These are phyloP conservation scores for Mnemiopsis leidyi DNA, from an alignment of 37 sponge, comb jelly and placozoan species.

Conservation along the genomic window DNA sequence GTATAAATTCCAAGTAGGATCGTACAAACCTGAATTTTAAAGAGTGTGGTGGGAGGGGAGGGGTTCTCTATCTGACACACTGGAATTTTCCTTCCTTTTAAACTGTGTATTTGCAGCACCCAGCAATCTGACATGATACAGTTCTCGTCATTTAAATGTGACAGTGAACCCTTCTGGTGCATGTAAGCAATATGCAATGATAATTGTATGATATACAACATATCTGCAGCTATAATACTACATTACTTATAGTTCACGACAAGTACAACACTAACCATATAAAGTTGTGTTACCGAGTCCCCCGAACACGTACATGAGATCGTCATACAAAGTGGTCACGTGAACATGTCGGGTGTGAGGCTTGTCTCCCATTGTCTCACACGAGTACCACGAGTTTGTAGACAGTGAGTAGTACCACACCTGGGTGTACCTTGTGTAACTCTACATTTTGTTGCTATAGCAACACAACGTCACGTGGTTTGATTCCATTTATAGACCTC, in stretches of 20 bases:
- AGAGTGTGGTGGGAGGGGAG: background rate
- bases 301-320: constrained; percentile 15
- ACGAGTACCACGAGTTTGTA: background rate
- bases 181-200: no score
- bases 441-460: no score
- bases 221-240: no score
- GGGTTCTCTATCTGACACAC: background rate
- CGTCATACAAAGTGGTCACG: background rate
- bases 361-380: background rate
- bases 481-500: no score
- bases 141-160: background rate
- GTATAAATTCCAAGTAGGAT: background rate
- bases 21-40: background rate
- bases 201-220: no score
- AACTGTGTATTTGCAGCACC: constrained; percentile 53
- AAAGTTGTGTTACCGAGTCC: background rate
- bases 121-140: constrained; percentile 19
- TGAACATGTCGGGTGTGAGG: background rate
- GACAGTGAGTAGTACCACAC: constrained; percentile 41
- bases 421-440: no score
- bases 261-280: background rate
- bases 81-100: background rate
- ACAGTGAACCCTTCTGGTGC: no score
- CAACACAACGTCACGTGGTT: no score
- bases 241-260: no score